Conservation (phyloP, 2,888 invertebrate genomes). For the Calephelis perditalis region DNA sequence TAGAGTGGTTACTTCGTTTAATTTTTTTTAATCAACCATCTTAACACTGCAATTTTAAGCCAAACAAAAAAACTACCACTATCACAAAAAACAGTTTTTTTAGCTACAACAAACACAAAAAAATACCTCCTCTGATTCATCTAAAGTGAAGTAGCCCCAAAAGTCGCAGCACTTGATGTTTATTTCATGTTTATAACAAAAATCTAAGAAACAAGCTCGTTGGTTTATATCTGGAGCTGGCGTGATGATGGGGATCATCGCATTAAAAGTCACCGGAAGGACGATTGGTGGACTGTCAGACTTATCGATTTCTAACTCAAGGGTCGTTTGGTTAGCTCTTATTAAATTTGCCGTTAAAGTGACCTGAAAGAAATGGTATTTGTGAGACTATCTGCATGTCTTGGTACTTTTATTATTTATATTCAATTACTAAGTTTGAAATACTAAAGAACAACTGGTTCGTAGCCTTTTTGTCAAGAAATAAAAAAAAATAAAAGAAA, state of each 20-base stretch:
- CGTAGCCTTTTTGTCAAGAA: too few species aligned
- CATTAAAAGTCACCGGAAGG: constrained; percentile 72
- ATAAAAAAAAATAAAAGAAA: too few species aligned
- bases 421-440: too few species aligned
- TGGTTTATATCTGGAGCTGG: constrained; percentile 71
- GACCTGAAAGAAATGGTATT: constrained; percentile 51
- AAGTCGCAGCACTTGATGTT: constrained; percentile 63
- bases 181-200: constrained; percentile 69
- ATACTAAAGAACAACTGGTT: too few species aligned
- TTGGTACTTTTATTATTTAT: too few species aligned
- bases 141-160: constrained; percentile 65
- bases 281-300: constrained; percentile 73
- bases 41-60: too few species aligned
- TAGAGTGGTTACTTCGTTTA: too few species aligned
- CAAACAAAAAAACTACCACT: too few species aligned
- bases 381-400: not conserved
- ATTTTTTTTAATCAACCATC: too few species aligned
- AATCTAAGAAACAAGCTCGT: constrained; percentile 79
- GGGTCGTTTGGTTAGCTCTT: constrained; percentile 58
- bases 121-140: constrained; percentile 47
- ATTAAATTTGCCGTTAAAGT: constrained; percentile 72
- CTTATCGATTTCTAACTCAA: constrained; percentile 77
- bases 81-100: too few species aligned
- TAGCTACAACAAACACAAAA: too few species aligned
- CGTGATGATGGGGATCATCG: constrained; percentile 66